phyloP scores from a whole-genome alignment of 2,113 vertebrate genomes.

The Furnarius figulus region DNA sequence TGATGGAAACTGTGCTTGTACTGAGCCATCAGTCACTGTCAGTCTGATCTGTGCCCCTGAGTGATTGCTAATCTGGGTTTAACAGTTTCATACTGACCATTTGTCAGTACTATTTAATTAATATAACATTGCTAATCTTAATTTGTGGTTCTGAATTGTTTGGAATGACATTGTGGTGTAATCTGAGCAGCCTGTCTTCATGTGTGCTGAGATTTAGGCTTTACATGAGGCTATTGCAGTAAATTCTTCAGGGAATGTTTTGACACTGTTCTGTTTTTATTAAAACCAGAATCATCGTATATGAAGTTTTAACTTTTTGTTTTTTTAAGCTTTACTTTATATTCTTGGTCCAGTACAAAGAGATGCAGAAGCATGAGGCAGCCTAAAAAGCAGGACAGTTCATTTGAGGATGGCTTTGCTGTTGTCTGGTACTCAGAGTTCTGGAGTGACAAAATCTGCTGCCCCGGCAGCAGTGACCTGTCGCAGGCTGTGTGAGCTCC shows the following conservation, averaged over 20 bases:
- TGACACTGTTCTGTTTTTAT: neutral
- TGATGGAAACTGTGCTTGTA: neutral
- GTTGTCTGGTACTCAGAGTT: constrained; percentile 28
- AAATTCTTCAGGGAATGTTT: neutral
- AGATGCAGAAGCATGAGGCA: neutral
- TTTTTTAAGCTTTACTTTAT: constrained; percentile 10
- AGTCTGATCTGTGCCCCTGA: neutral
- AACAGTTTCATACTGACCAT: neutral
- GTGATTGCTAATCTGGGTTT: neutral
- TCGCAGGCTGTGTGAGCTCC: constrained; percentile 44
- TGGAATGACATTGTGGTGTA: neutral
- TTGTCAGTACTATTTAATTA: neutral
- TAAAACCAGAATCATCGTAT: neutral
- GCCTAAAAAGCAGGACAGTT: neutral
- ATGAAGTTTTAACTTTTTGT: neutral
- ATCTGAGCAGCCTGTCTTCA: neutral
- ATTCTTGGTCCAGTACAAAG: neutral
- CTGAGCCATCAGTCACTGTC: accelerated
- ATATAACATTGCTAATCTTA: neutral
- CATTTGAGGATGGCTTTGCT: neutral
- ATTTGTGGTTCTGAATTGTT: neutral
- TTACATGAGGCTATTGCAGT: accelerated
- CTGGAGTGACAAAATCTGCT: constrained; percentile 11
- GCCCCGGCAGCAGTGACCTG: constrained; percentile 21
- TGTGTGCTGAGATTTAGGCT: neutral